A percentile compares a stretch with the other conserved stretches of the same genome.
These are phyloP conservation scores for Alloplasta piceator DNA, from an alignment of 2,888 invertebrate genomes.

Conservation along the genomic window DNA sequence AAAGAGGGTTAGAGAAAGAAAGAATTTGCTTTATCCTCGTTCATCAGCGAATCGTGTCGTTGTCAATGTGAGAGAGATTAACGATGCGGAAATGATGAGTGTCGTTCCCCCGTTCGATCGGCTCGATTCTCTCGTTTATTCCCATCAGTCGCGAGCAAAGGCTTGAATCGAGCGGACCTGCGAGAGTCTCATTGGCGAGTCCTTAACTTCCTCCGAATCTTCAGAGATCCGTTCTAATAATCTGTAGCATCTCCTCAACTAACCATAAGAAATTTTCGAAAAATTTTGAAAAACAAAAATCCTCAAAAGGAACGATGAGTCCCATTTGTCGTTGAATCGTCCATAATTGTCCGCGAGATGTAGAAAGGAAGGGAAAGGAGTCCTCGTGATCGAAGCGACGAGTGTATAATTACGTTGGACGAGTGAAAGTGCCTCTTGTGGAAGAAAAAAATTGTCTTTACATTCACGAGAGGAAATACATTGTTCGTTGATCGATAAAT, in stretches of 20 bases:
- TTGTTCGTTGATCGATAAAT: not conserved
- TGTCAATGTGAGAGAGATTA: conserved; percentile 45
- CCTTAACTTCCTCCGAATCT: not conserved
- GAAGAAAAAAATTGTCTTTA: not conserved
- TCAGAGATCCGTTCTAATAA: no score
- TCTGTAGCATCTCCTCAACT: no score
- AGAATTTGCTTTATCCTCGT: conserved; percentile 33
- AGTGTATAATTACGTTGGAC: conserved; percentile 4
- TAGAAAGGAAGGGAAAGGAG: conserved; percentile 26
- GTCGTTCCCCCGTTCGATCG: conserved; percentile 21
- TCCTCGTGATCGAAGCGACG: conserved; percentile 35
- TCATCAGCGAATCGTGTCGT: conserved; percentile 25
- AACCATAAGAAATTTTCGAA: not conserved
- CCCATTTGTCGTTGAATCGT: not conserved
- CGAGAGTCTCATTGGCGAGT: not conserved
- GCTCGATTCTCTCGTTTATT: conserved; percentile 37
- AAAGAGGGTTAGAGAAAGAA: conserved; percentile 10
- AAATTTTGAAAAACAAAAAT: not conserved
- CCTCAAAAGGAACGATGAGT: not conserved
- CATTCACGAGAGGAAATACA: not conserved
- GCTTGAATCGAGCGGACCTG: not conserved
- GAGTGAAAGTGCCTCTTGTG: conserved; percentile 20
- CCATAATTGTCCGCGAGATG: conserved; percentile 31
- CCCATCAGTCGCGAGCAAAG: conserved; percentile 24
- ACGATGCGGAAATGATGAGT: conserved; percentile 51